A percentile compares a stretch with the other conserved stretches of the same genome.
phyloP scores from a whole-genome alignment of 2,113 vertebrate genomes.

The Cygnus atratus region DNA sequence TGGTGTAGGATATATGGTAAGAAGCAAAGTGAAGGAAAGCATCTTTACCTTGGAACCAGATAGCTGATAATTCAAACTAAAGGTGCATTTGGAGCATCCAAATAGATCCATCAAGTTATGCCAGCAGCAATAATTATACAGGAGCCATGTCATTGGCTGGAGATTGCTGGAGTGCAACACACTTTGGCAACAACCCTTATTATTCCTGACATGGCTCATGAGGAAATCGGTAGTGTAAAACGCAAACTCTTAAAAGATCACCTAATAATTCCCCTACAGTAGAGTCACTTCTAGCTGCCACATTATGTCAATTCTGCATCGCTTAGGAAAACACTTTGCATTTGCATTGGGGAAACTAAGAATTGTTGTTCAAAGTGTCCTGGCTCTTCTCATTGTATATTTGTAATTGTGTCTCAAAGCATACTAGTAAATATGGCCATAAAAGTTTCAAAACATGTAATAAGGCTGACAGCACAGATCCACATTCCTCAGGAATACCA shows the following conservation, averaged over 20 bases:
- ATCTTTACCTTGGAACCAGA: not conserved
- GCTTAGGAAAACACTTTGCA: not conserved
- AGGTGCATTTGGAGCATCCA: not conserved
- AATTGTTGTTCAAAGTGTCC: not conserved
- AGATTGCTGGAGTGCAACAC: not conserved
- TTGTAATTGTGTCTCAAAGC: not conserved
- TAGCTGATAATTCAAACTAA: not conserved
- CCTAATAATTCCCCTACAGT: not conserved
- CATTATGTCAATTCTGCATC: not conserved
- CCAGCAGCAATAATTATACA: not conserved
- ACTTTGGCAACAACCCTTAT: not conserved
- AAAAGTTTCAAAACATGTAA: not conserved
- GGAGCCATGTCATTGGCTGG: not conserved
- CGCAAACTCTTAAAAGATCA: not conserved
- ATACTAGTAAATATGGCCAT: not conserved
- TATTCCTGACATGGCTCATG: not conserved
- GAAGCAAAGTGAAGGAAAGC: not conserved
- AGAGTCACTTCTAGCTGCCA: not conserved
- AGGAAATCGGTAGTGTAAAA: not conserved
- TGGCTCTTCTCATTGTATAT: not conserved
- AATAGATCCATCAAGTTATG: not conserved
- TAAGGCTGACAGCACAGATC: not conserved
- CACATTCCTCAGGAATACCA: not conserved
- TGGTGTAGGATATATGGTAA: not conserved
- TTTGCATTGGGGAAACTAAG: not conserved